A percentile compares a stretch with the other conserved stretches of the same genome.
phyloP scores from a whole-genome alignment of 2,797 vertebrate species.

The Mionectes olivaceus region DNA sequence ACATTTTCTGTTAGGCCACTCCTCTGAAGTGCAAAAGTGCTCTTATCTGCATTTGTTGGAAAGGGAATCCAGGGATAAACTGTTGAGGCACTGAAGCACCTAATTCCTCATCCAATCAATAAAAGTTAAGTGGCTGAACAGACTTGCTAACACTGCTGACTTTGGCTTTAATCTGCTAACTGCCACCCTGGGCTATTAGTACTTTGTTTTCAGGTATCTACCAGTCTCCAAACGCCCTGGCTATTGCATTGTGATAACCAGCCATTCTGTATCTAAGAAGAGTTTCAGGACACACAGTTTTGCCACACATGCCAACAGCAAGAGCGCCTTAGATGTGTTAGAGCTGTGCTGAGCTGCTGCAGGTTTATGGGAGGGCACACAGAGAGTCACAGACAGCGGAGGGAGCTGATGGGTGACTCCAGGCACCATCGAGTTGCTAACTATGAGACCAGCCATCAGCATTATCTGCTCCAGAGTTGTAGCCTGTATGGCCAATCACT shows the following conservation, averaged over 20 bases:
- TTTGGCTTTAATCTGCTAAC: constrained; percentile 34
- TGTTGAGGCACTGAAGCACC: neutral
- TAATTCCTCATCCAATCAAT: constrained; percentile 41
- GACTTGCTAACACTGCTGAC: constrained; percentile 1
- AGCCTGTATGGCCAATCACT: neutral
- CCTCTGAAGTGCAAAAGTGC: neutral
- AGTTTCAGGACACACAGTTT: neutral
- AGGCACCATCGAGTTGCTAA: neutral
- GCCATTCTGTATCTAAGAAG: neutral
- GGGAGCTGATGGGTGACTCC: neutral
- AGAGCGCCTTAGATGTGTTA: rapidly evolving
- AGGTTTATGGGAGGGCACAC: neutral
- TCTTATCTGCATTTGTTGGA: constrained; percentile 30
- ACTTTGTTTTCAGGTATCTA: neutral
- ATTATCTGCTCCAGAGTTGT: neutral
- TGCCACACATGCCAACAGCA: rapidly evolving
- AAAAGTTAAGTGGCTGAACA: constrained; percentile 15
- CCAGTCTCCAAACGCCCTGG: neutral
- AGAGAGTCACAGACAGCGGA: neutral
- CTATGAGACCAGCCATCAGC: neutral
- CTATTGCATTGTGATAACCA: neutral
- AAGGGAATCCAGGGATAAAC: neutral
- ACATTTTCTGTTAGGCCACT: constrained; percentile 3
- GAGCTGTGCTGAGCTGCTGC: neutral
- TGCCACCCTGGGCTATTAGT: neutral